Base-by-base conservation (phyloP, 2,797 vertebrate genomes). In the Streptopelia turtur region DNA sequence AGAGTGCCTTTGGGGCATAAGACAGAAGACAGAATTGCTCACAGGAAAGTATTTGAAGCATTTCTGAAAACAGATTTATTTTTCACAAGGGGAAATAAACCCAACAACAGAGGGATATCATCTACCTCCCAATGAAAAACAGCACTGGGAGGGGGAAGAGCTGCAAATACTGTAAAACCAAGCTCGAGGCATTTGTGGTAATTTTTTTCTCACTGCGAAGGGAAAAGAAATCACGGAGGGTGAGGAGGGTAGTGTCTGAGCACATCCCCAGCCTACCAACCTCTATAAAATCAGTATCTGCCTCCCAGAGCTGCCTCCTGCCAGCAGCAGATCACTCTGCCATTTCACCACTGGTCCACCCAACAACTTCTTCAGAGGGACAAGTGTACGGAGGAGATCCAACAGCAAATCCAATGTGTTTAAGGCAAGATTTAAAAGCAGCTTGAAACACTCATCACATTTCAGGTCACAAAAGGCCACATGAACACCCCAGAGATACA, bases 61-160 rank as follows among this genome's bases (percentile, higher is more conserved):
- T 84, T 96, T 87, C 91, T 92, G 83, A 83, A 89, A 94, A 82
- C 31, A 81, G 87, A 76, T 95, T 96, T 96, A 90, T 95, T 96
- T 93, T 89, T 87, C 60, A 27, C 91, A 89, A 68, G 86, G 60
- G 87, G 59, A 92, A 96, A 91, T 95, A 97, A 97, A 94, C 94
- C 92, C 52, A 94, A 66, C 89, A 93, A 90, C 71, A 85, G 89
- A 87, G 57, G 90, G 77, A 87, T 92, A 80, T 93, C 70, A 80
- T 87, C 83, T 80, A 55, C 71, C 56, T 87, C 94, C 52, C 27
- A 74, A 79, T 74, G 65, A 47, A 89, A 94, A 96, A 85, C n/a
- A 84, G 15, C 59, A 60, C 66, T 61, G 85, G 77, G 83, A 70
- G 70, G 71, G 18, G n/a, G 68, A 56, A 79, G 59, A 86, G 55